Conservation (phyloP, 2,888 invertebrate genomes). For the Pseudococcus viburni region DNA sequence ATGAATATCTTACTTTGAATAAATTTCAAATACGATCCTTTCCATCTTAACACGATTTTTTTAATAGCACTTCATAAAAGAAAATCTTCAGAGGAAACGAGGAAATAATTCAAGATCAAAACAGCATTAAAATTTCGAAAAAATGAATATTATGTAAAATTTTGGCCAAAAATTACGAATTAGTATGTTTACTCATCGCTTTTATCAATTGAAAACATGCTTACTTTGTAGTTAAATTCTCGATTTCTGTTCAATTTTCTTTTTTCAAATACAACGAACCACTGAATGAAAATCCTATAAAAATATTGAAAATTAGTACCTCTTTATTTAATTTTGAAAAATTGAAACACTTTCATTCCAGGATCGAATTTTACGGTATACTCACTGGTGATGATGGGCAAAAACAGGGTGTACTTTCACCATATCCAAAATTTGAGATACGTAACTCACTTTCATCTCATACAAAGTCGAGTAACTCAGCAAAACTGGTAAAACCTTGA, state of each 20-base stretch:
- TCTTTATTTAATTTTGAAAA: too few relatives aligned
- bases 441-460: background rate
- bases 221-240: background rate
- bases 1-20: too few relatives aligned
- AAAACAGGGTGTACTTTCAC: background rate
- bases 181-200: too few relatives aligned
- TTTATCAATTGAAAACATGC: too few relatives aligned
- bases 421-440: background rate
- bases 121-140: too few relatives aligned
- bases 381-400: background rate
- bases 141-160: too few relatives aligned
- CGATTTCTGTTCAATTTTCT: background rate
- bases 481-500: slow-evolving; percentile 39
- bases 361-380: background rate
- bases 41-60: too few relatives aligned
- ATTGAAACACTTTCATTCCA: background rate
- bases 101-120: too few relatives aligned
- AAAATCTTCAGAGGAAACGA: too few relatives aligned
- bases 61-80: too few relatives aligned
- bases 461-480: slow-evolving; percentile 19
- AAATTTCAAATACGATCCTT: too few relatives aligned
- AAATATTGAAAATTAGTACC: background rate
- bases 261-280: slow-evolving; percentile 9
- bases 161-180: too few relatives aligned
- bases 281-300: background rate